phyloP scores from a whole-genome alignment of 2,888 invertebrate species.

The Luffia ferchaultella region DNA sequence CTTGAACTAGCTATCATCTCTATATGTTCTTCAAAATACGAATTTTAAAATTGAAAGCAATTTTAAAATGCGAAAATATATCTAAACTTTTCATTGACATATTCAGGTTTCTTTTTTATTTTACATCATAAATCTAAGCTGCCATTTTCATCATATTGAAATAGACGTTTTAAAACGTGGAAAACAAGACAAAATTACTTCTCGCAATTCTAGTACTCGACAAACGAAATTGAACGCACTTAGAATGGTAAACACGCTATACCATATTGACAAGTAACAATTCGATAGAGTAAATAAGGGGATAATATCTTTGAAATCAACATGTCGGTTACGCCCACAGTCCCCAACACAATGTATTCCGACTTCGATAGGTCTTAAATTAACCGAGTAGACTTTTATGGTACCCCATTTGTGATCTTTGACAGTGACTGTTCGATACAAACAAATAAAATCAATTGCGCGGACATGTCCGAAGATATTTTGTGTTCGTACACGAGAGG shows the following conservation, averaged over 20 bases:
- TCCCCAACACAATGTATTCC: slow-evolving; percentile 27
- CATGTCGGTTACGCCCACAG: slow-evolving; percentile 38
- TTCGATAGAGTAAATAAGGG: slow-evolving; percentile 10
- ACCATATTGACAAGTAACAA: slow-evolving; percentile 5
- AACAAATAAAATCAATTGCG: slow-evolving; percentile 25
- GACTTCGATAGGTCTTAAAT: slow-evolving; percentile 42
- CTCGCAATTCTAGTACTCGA: no score
- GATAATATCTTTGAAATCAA: slow-evolving; percentile 44
- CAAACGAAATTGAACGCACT: slow-evolving; percentile 1
- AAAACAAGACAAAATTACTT: no score
- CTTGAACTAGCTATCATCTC: no score
- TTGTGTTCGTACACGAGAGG: neutral
- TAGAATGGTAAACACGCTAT: slow-evolving; percentile 7
- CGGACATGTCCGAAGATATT: slow-evolving; percentile 21
- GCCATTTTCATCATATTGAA: no score
- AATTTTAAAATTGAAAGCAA: no score
- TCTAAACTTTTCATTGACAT: no score
- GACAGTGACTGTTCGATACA: slow-evolving; percentile 35
- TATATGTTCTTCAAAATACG: no score
- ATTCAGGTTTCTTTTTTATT: no score
- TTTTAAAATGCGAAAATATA: no score
- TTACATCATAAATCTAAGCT: no score
- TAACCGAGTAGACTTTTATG: slow-evolving; percentile 43
- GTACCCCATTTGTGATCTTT: slow-evolving; percentile 37
- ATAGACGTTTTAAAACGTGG: no score